Base-by-base conservation (phyloP, 2,797 vertebrate genomes). In the Phaenicophaeus curvirostris region DNA sequence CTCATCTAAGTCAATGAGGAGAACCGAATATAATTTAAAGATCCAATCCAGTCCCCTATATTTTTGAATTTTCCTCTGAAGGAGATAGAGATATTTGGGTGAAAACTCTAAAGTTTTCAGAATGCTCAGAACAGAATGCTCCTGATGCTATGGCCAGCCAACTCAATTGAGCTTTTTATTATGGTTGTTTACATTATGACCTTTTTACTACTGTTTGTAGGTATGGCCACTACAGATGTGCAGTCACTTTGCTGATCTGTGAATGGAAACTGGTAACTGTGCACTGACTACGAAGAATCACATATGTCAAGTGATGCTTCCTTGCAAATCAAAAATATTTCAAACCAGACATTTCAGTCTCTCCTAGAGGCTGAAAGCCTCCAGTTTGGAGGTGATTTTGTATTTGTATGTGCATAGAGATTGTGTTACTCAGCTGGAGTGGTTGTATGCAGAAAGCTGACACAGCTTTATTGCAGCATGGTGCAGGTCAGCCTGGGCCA, bases 251-350 rank as follows among this genome's bases (percentile, higher is more conserved):
- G 12, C 30, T 65, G 27, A 18, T 72, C 39, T 90, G 37, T n/a
- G n/a, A 72, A 84, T 6, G 6, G 57, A 78, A 85, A 71, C 39
- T 27, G n/a, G 44, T 61, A 73, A 73, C 28, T 67, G 44, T n/a
- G 6, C 13, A 4, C 23, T 62, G 55, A 42, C 42, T 35, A 5
- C 48, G 28, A 50, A 80, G 42, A 48, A 46, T 74, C 61, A 44
- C 0, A 0, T 15, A 37, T 16, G 9, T 33, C 2, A 4, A 51
- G 17, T 16, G 35, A 67, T 19, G 21, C 15, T 14, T 78, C 9
- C 19, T 71, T 74, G 48, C 21, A 69, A 90, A 93, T 51, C 15
- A 41, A 76, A 68, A 11, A 1, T 42, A 37, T 74, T 90, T 93
- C 75, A 93, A 80, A 84, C 23, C 11, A 80, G 33, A 28, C 14